Base-by-base conservation (phyloP, 2,888 invertebrate species). In the Leptura quadrifasciata region DNA sequence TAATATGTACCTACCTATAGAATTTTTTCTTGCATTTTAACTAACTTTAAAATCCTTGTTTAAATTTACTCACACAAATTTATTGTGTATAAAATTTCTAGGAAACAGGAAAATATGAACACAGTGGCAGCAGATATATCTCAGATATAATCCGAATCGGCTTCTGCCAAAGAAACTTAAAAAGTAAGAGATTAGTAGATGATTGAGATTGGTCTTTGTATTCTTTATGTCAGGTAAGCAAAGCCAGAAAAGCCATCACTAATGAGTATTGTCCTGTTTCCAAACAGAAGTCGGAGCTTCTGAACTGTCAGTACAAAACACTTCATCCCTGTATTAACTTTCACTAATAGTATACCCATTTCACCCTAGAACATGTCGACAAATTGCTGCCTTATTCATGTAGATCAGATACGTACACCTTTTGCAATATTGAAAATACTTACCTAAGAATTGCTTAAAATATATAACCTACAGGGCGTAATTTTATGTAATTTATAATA, bases 251-350 rank as follows among this genome's bases (percentile, higher is more conserved):
- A 86, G 86, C 85, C 86, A 86, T 82, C 84, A 83, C 85, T 86
- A 87, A 87, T 87, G 85, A 85, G 83, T 79, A 85, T 85, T 85
- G 86, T 86, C 58, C 76, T 72, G 77, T 73, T 77, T 47, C 58
- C 80, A 78, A 80, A 80, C 80, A 79, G 74, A 74, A 76, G 78
- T 76, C 84, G 84, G 84, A 61, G 54, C 77, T 68, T 82, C 75
- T 82, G 83, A 82, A 74, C 79, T 80, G 17, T 31, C 68, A 58
- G 70, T 63, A 86, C 85, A 84, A 86, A 86, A 84, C 83, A 83
- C 81, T 81, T 83, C 81, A 82, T 84, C 83, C 81, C 76, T 67
- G 84, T 81, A 86, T 87, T 87, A 87, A 86, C 87, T 87, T 85
- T 82, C 79, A 80, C 81, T 83, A 84, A 84, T 84, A 82, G 79